Evolutionary conservation across 1,140 invertebrate species (phyloP).

Genomic region (Fopius arisanus): DNA sequence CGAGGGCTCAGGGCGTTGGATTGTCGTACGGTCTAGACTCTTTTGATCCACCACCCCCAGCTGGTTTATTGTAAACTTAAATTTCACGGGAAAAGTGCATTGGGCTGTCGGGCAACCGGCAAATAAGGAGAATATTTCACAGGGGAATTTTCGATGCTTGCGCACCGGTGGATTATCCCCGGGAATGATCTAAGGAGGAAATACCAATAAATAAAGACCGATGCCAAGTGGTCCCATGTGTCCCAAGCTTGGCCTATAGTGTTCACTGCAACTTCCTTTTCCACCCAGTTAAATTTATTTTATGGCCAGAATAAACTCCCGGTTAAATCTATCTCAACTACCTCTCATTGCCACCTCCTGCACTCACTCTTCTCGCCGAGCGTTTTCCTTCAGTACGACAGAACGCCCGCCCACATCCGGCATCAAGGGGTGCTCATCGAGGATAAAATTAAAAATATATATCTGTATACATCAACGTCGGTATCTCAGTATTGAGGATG

Average conservation of each 20-base stretch:
- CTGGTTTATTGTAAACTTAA: not conserved
- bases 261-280: not conserved
- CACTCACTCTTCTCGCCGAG: not conserved
- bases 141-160: not conserved
- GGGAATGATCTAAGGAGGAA: slow-evolving; percentile 31
- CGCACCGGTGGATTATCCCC: slow-evolving; percentile 18
- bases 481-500: not conserved
- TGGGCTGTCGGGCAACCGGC: not conserved
- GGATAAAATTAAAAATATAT: slow-evolving; percentile 12
- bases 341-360: slow-evolving; percentile 13
- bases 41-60: no score
- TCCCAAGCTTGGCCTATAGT: not conserved
- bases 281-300: slow-evolving; percentile 26
- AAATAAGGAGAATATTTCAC: not conserved
- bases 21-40: not conserved
- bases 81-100: not conserved
- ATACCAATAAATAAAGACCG: slow-evolving; percentile 28
- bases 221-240: slow-evolving; percentile 24
- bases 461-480: not conserved
- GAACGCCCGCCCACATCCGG: slow-evolving; percentile 1
- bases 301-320: slow-evolving; percentile 17
- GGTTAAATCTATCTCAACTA: not conserved
- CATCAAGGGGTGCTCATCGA: not conserved
- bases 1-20: not conserved
- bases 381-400: not conserved